Evolutionary conservation across 2,797 vertebrate genomes (phyloP), one percentile per base, ranked within the genome.

Genomic region (Mionectes olivaceus): DNA sequence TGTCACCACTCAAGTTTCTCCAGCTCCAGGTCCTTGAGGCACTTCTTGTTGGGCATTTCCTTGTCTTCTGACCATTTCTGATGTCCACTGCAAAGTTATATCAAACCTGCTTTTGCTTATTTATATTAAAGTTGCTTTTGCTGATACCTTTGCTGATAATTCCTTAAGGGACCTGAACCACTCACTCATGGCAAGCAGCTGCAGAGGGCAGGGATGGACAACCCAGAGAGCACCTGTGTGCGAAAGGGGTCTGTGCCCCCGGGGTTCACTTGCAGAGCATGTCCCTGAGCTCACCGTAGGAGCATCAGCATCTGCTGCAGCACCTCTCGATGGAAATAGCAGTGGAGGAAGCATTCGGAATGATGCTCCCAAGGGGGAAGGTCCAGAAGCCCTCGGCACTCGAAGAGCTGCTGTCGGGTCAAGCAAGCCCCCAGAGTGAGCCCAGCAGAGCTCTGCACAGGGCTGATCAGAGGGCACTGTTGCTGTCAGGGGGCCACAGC

Each of bases 341-440:
- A 18, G 12, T 0, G 28, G 5, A 5, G 33, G 59, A 28, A 64
- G 56, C 12, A 2, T 30, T 21, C n/a, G 35, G n/a, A 57, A 47
- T 5, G 2, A 0, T 8, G 10, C 23, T 57, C 12, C 80, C n/a
- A 35, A 19, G 1, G 0, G 13, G 17, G 59, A 46, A 10, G 19
- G 5, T n/a, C 24, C 52, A 69, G 68, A 37, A 83, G 39, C 32
- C 23, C 47, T 53, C 0, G 0, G 41, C 61, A 44, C 22, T 0
- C 1, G 19, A 27, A 57, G 27, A 69, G 43, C 35, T 67, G 57
- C 57, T 46, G 23, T 4, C 0, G 1, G 33, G 52, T 57, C 35
- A 39, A 47, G 39, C 4, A 28, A 43, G 41, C 5, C 44, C 6
- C 19, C 6, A 19, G 24, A 10, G 16, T 1, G 14, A 59, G 44